phyloP scores from a whole-genome alignment of 1,140 invertebrate species.

The Hylaeus anthracinus region DNA sequence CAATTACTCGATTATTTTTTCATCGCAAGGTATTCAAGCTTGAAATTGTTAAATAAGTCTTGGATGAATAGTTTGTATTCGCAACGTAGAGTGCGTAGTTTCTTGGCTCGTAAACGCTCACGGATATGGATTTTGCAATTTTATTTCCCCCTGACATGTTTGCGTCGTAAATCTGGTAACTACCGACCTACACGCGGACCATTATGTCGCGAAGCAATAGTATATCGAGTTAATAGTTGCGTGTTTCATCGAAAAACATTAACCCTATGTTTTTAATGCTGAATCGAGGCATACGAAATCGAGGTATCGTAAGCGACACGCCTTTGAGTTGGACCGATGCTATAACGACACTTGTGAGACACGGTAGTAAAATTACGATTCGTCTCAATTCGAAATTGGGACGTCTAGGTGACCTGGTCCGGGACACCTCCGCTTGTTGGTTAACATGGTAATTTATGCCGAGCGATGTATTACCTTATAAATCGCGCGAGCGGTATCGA shows the following conservation, averaged over 20 bases:
- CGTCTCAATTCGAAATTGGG: slow-evolving; percentile 16
- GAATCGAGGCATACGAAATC: not conserved
- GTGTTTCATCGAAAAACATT: not conserved
- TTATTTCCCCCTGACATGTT: not conserved
- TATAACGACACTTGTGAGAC: slow-evolving; percentile 18
- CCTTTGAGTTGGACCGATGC: not conserved
- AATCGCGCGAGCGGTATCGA: slow-evolving; percentile 22
- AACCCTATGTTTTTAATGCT: slow-evolving; percentile 6
- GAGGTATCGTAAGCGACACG: slow-evolving; percentile 12
- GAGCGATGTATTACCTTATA: slow-evolving; percentile 19
- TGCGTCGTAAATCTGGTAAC: not conserved
- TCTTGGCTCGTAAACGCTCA: not conserved
- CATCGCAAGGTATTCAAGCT: too few species aligned
- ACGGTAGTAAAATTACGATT: slow-evolving; percentile 32
- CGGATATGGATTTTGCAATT: slow-evolving; percentile 25
- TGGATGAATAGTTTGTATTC: not conserved
- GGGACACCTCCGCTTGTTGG: slow-evolving; percentile 14
- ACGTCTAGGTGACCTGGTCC: slow-evolving; percentile 15
- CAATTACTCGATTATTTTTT: too few species aligned
- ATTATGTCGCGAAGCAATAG: slow-evolving; percentile 13
- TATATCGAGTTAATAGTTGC: not conserved
- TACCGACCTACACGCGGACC: not conserved
- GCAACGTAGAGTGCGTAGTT: too few species aligned
- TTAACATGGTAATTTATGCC: slow-evolving; percentile 42
- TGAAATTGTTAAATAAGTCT: too few species aligned